Percentiles rank a stretch among this genome's conserved stretches.
These are phyloP conservation scores for Dysmachus trigonus DNA, from an alignment of 2,888 invertebrate genomes.

Conservation along the genomic window DNA sequence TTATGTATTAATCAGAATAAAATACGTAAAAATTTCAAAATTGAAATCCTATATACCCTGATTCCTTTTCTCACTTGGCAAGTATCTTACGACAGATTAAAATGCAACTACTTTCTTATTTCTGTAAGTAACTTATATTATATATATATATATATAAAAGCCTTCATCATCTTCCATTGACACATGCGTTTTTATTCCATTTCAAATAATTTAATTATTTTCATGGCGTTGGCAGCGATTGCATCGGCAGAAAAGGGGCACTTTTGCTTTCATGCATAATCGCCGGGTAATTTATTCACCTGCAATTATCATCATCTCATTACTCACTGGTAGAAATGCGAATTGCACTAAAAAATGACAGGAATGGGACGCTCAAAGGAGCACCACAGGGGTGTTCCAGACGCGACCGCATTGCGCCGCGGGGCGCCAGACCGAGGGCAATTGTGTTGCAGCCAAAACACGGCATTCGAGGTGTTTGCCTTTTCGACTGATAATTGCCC, in stretches of 20 bases:
- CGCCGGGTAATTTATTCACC: background rate
- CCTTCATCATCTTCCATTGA: background rate
- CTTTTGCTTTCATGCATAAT: background rate
- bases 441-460: background rate
- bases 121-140: no score
- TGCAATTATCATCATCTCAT: constrained; percentile 17
- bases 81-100: background rate
- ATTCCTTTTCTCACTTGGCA: background rate
- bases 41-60: no score
- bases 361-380: background rate
- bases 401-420: background rate
- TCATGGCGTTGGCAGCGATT: background rate
- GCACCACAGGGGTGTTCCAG: constrained; percentile 23
- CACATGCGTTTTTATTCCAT: background rate
- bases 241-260: background rate
- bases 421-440: background rate
- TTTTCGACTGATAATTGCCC: constrained; percentile 14
- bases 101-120: background rate
- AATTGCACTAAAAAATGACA: constrained; percentile 2
- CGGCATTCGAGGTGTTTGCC: background rate
- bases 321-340: background rate
- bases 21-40: no score
- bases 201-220: background rate
- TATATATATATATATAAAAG: background rate
- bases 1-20: no score